Percentiles rank a stretch among this genome's conserved stretches.
Conservation (phyloP, 1,140 invertebrate species). For the Cherax quadricarinatus region DNA sequence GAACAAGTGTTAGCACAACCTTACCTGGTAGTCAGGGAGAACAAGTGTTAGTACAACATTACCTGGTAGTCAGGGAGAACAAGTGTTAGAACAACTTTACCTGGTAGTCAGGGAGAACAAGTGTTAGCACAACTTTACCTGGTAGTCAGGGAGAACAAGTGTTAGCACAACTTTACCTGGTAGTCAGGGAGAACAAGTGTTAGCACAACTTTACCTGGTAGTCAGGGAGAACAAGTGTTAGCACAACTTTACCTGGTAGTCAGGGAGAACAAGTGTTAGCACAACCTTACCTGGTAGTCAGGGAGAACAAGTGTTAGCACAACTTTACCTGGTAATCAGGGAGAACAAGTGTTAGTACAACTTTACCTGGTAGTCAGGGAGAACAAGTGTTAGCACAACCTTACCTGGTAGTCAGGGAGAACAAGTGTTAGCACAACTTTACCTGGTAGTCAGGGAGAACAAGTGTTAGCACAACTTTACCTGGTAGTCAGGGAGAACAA, state of each 20-base stretch:
- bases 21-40: too few relatives aligned
- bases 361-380: too few relatives aligned
- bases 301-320: neutral
- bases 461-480: too few relatives aligned
- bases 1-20: neutral
- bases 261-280: too few relatives aligned
- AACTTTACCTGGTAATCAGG: neutral
- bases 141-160: too few relatives aligned
- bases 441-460: neutral
- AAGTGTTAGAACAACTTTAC: neutral
- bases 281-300: constrained; percentile 81
- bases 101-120: neutral
- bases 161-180: constrained; percentile 82
- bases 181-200: neutral
- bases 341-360: neutral
- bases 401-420: constrained; percentile 76
- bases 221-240: neutral
- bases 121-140: too few relatives aligned
- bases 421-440: neutral
- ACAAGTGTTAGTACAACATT: constrained; percentile 81
- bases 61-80: constrained; percentile 74
- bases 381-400: constrained; percentile 80
- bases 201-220: neutral
- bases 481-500: too few relatives aligned
- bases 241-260: too few relatives aligned